Base-by-base conservation (phyloP, 2,888 invertebrate species). In the Pterostichus madidus region DNA sequence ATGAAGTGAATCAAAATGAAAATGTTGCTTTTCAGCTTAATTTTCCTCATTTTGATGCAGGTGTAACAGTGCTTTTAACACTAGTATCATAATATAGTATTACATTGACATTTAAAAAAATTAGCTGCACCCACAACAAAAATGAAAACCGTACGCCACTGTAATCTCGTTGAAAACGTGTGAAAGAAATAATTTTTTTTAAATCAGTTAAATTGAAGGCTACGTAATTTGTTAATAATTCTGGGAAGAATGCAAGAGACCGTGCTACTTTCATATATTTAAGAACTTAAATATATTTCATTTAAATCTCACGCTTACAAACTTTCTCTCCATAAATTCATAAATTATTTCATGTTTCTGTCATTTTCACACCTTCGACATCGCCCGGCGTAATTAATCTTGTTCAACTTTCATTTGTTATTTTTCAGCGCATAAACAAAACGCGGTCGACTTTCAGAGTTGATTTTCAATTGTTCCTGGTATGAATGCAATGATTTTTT, bases 331-430 rank as follows among this genome's bases (percentile, higher is more conserved):
- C 44, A 17, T 44, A 44, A 39, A 13, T 71, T 71, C 6, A 71
- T 71, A 44, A 71, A 71, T 71, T 44, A 71, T 71, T 71, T 39
- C 68, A 71, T 71, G 68, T 71, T 71, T 71, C 68, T 71, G 68
- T 71, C 44, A 44, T 71, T 71, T 71, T 71, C 68, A 71, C 68
- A 71, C 68, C 68, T 71, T 15, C 13, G 15, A 68, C 68, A 68
- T 35, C 68, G 35, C 5, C 13, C 7, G 17, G 44, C 6, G 17
- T 44, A 71, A 71, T 71, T 71, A 71, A 71, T 71, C 68, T 56
- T 56, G 32, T 35, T 35, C 32, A 39, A 71, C 68, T 71, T 71
- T 71, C 68, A 71, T 71, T 71, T 71, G 17, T 68, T 44, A 68
- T 71, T 71, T 71, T 44, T 17, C 39, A 39, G 0, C 59, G 11